Conservation (phyloP, 2,888 invertebrate species). For the Dynastes grantii region DNA sequence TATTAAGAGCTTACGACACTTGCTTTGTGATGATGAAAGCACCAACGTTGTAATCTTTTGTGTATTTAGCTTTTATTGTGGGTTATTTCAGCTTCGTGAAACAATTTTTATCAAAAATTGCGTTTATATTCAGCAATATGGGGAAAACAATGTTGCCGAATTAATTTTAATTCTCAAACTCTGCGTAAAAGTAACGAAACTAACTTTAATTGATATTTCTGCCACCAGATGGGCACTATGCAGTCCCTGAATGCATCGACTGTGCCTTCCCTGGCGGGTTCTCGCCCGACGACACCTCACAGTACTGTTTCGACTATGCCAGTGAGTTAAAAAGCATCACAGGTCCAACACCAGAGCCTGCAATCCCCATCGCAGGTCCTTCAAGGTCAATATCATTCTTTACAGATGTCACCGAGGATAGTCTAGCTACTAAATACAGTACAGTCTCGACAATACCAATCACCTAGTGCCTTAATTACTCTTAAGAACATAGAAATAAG, state of each 20-base stretch:
- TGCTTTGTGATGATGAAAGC: too few relatives aligned
- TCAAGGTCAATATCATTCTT: conserved; percentile 64
- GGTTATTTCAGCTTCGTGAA: too few relatives aligned
- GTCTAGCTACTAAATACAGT: conserved; percentile 57
- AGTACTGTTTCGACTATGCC: conserved; percentile 93
- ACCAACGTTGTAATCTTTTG: background rate
- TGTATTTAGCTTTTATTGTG: too few relatives aligned
- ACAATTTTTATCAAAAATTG: too few relatives aligned
- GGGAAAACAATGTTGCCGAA: too few relatives aligned
- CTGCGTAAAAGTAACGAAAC: too few relatives aligned
- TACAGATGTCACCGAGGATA: conserved; percentile 60
- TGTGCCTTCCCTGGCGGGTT: conserved; percentile 90
- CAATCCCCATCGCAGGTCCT: conserved; percentile 54
- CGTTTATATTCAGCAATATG: too few relatives aligned
- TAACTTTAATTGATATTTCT: background rate
- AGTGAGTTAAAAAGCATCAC: conserved; percentile 72
- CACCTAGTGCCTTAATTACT: conserved; percentile 27
- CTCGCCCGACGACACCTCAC: conserved; percentile 92
- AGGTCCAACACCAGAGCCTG: conserved; percentile 36
- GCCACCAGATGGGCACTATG: conserved; percentile 89
- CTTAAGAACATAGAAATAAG: background rate
- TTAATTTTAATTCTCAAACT: background rate
- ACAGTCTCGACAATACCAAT: conserved; percentile 59
- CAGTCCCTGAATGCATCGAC: conserved; percentile 87
- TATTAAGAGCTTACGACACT: background rate